Evolutionary conservation across 2,888 invertebrate species (phyloP).

Genomic region (Leptinotarsa peninsularis): DNA sequence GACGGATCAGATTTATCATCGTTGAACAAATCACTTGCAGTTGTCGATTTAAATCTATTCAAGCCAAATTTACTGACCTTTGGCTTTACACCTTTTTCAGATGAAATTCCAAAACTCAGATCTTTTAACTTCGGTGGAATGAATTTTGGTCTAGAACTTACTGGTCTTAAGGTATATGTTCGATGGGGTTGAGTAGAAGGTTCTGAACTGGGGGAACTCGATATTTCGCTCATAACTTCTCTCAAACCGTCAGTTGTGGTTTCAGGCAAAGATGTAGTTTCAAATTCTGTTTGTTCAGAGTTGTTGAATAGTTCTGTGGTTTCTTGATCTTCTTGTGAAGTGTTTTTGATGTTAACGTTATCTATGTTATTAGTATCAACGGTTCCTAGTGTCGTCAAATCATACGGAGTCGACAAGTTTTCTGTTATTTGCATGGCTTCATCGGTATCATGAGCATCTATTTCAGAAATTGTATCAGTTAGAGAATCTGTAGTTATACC

Average conservation of each 20-base stretch:
- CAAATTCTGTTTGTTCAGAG: neutral
- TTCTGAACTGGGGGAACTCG: constrained; percentile 3
- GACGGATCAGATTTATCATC: neutral
- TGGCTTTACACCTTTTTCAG: constrained; percentile 37
- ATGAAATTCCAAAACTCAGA: constrained; percentile 31
- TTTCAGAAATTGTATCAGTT: too few species aligned
- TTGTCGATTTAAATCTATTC: constrained; percentile 42
- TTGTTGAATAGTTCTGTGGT: neutral
- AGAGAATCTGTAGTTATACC: neutral
- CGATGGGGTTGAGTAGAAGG: constrained; percentile 21
- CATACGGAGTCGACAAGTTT: constrained; percentile 4
- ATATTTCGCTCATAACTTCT: neutral
- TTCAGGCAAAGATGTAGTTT: neutral
- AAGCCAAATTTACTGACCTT: constrained; percentile 38
- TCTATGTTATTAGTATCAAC: neutral
- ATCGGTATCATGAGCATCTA: neutral
- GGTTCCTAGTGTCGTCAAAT: constrained; percentile 9
- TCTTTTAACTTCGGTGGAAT: constrained; percentile 40
- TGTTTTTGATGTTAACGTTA: neutral
- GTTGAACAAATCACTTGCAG: constrained; percentile 17
- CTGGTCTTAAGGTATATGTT: constrained; percentile 48
- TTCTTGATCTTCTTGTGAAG: constrained; percentile 1
- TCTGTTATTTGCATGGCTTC: neutral
- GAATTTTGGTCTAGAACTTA: constrained; percentile 49
- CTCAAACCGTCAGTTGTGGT: constrained; percentile 22